Base-by-base conservation (phyloP, 1,140 invertebrate species). In the Drosophila melanica region DNA sequence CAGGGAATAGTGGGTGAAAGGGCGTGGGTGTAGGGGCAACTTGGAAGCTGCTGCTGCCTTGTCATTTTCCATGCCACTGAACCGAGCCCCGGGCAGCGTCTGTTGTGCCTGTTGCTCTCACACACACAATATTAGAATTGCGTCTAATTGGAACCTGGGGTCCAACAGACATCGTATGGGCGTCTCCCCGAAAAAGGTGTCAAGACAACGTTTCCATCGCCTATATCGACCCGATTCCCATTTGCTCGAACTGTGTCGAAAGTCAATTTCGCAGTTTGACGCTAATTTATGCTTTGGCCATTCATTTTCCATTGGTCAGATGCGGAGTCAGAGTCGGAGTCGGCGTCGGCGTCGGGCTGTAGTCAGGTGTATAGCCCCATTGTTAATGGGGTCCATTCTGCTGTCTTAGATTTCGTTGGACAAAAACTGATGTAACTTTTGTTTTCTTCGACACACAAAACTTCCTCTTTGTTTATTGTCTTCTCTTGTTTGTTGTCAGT, bases 61-160 rank as follows among this genome's bases (percentile, higher is more conserved):
- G 78, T 87, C 59, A 87, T 86, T 86, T 86, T 86, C 82, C 71
- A 65, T 87, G 82, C 82, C 82, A 77, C 39, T 87, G 82, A 86
- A 87, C 59, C 70, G 68, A 57, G 62, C 59, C 51, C 62, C 62
- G 64, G 75, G 45, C 66, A 63, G 35, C 50, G 50, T 65, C 55
- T 67, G 70, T 35, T 47, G 9, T 39, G 37, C 58, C 75, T 64
- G 53, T 60, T 74, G 62, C 69, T 65, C 68, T 50, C 70, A 75
- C 62, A 45, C 12, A 37, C 33, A 50, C 41, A 60, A 58, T 71
- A 75, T 75, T 75, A 78, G 60, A 75, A 75, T 70, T 66, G 72
- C 60, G 72, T 71, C 82, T 87, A 87, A 87, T 87, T 87, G 82
- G 84, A 77, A 79, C 60, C 82, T 72, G 81, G 55, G 77, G 76